Evolutionary conservation across 2,888 invertebrate genomes (phyloP), one percentile per base, ranked within the genome.

Genomic region (Trichacis sp.): DNA sequence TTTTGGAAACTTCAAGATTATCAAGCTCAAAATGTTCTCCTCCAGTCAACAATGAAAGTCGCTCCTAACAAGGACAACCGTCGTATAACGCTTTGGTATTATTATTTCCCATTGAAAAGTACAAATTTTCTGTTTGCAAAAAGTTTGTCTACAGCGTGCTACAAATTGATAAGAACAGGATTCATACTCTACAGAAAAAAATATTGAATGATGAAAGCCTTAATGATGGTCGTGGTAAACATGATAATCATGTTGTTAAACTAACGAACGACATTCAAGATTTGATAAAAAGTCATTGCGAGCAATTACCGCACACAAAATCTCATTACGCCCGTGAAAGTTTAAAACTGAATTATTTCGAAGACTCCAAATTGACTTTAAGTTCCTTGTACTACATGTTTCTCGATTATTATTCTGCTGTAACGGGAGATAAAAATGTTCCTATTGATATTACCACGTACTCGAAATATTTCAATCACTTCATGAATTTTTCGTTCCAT

Each of bases 311-410:
- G n/a, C n/a, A n/a, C n/a, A n/a, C n/a, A 45, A 19, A 40, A 40
- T 40, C 42, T 9, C 42, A 40, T 12, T 40, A 40, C 18, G 15
- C 38, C n/a, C n/a, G n/a, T n/a, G 50, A 50, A 50, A 24, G 20
- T 12, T 17, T 42, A 49, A 49, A n/a, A 29, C 49, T 69, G 9
- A 46, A 52, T 14, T 69, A 69, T 52, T 65, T 69, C 33, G 48
- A 47, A 4, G 14, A 61, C n/a, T 19, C 60, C 3, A 33, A 46
- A n/a, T 51, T 65, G 15, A 66, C 19, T 9, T 24, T 66, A 5
- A 59, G 24, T 14, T 3, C 1, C 0, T 33, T 64, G 30, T 70
- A 68, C 36, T 2, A 50, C 9, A 18, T n/a, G n/a, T n/a, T n/a
- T n/a, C n/a, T n/a, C n/a, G n/a, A n/a, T n/a, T n/a, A n/a, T n/a